Percentiles rank a stretch among this genome's conserved stretches.
Conservation (phyloP, 2,797 vertebrate species). For the Picus viridis region DNA sequence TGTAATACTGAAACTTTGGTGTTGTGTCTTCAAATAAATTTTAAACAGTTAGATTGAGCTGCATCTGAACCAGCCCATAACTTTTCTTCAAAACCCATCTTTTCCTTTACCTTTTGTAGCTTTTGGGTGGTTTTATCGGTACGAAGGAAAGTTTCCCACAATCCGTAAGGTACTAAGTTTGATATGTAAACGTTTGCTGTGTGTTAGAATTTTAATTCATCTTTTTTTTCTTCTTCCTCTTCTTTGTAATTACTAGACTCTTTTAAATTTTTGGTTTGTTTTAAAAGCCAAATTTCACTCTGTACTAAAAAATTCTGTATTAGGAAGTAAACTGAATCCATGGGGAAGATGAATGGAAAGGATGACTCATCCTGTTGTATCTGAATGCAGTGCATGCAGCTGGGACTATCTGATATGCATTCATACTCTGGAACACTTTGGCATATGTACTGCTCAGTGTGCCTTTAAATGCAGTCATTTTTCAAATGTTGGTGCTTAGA, state of each 20-base stretch:
- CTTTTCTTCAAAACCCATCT: neutral
- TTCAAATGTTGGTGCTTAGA: neutral
- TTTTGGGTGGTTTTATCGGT: slow-evolving; percentile 98
- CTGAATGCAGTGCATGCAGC: neutral
- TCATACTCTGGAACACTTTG: neutral
- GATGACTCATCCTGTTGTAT: slow-evolving; percentile 1
- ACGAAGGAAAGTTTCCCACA: slow-evolving; percentile 96
- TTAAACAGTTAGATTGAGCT: neutral
- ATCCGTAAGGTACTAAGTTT: slow-evolving; percentile 90
- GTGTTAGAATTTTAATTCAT: slow-evolving; percentile 17
- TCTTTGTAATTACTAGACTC: neutral
- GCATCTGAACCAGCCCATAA: neutral
- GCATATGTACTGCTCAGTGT: neutral
- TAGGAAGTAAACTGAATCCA: slow-evolving; percentile 8
- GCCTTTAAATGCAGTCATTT: neutral
- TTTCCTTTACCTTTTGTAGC: slow-evolving; percentile 80
- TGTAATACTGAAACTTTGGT: neutral
- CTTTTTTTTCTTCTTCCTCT: neutral
- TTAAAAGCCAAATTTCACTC: neutral
- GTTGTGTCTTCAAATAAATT: neutral
- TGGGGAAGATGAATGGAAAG: slow-evolving; percentile 11
- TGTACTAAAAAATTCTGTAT: neutral
- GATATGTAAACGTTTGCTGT: slow-evolving; percentile 54
- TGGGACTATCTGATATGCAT: neutral
- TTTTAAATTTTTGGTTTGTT: neutral